These are phyloP conservation scores for Peromyscus californicus DNA, from an alignment of 2,113 vertebrate species.

Conservation along the genomic window DNA sequence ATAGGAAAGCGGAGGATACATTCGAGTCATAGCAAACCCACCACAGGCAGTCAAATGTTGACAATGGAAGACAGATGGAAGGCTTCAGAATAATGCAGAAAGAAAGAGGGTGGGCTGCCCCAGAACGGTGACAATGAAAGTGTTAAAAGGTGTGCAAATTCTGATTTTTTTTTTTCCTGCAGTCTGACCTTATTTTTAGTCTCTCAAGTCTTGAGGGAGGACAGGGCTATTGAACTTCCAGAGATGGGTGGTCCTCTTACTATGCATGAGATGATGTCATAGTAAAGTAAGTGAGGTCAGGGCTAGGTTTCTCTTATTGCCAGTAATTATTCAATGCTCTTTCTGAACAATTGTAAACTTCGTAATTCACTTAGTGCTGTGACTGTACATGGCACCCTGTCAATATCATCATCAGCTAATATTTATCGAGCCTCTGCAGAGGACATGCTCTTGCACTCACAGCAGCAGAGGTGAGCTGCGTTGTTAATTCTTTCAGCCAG, in stretches of 20 bases:
- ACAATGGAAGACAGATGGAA: not conserved
- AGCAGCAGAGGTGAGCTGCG: slow-evolving; percentile 34
- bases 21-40: not conserved
- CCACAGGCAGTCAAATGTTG: not conserved
- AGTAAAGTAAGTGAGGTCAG: slow-evolving; percentile 60
- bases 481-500: slow-evolving; percentile 48
- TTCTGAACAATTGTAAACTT: slow-evolving; percentile 66
- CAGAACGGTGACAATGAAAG: not conserved
- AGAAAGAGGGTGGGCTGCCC: not conserved
- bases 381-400: slow-evolving; percentile 56
- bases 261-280: slow-evolving; percentile 61
- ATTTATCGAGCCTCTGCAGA: slow-evolving; percentile 68
- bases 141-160: slow-evolving; percentile 18
- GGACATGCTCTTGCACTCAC: slow-evolving; percentile 54
- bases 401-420: slow-evolving; percentile 72
- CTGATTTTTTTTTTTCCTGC: not conserved
- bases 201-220: not conserved
- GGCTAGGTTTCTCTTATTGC: slow-evolving; percentile 57
- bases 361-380: slow-evolving; percentile 74
- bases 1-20: not conserved
- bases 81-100: not conserved
- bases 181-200: slow-evolving; percentile 57
- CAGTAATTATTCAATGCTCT: slow-evolving; percentile 65
- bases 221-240: slow-evolving; percentile 22
- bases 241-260: slow-evolving; percentile 54